Evolutionary conservation across 2,113 vertebrate species (phyloP), one percentile per base, ranked within the genome.

Genomic region (Hydrolagus affinis): DNA sequence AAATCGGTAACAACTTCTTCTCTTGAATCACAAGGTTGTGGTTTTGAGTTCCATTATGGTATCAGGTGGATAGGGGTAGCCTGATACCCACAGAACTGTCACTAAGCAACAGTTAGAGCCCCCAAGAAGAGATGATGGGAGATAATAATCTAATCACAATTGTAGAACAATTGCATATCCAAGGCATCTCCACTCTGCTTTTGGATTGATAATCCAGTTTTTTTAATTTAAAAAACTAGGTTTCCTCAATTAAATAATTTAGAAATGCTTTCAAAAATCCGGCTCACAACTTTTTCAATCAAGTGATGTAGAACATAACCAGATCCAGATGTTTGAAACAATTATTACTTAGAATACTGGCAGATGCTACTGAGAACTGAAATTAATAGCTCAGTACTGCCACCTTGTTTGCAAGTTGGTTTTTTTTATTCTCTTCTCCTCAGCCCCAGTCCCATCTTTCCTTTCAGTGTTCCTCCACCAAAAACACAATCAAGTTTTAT

Each of bases 361-460:
- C 17, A 15, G 6, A 23, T 64, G 23, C 23, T 9, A 14, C 77
- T 30, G 12, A 62, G 56, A 19, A 78, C 25, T 12, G 25, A 64
- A 11, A 66, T 28, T 19, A 80, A 80, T 64, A 64, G 23, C n/a
- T 80, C 76, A 83, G 15, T 30, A 32, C 60, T 83, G 78, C 60
- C 78, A 83, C 32, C 78, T 12, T 17, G 23, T 44, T 72, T n/a
- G 44, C 15, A 4, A 73, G 12, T 28, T 62, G 0, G 44, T 1
- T 44, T 44, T 44, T 44, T 44, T 44, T 44, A 44, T 28, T 64
- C 59, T 11, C 7, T 78, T 25, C 25, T 64, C 25, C 62, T 21
- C 21, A 14, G 62, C 21, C 10, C 12, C 66, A 8, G 8, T 60
- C 59, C 56, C 9, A 11, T 57, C n/a, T n/a, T n/a, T n/a, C n/a